Evolutionary conservation across 1,140 invertebrate genomes (phyloP).

Genomic region (Conopomorpha cramerella): DNA sequence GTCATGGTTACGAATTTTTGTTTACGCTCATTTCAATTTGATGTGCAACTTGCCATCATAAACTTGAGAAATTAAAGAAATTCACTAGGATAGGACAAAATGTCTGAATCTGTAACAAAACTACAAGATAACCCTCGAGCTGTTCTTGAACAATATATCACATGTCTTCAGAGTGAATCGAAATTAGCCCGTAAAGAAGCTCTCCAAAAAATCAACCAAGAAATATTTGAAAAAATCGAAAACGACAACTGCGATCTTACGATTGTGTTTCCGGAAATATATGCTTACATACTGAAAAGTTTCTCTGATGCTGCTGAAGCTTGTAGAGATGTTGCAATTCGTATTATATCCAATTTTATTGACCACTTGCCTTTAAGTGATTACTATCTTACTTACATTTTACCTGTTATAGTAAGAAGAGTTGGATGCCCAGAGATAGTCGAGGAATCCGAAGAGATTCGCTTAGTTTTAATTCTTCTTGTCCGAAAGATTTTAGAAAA

Average conservation of each 20-base stretch:
- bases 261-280: conserved; percentile 42
- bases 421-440: conserved; percentile 77
- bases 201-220: conserved; percentile 33
- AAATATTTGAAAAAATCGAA: conserved; percentile 33
- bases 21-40: no score
- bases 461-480: conserved; percentile 70
- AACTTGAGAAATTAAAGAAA: no score
- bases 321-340: conserved; percentile 33
- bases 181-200: conserved; percentile 35
- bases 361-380: conserved; percentile 58
- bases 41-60: no score
- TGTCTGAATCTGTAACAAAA: no score
- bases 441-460: conserved; percentile 86
- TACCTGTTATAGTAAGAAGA: conserved; percentile 75
- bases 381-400: conserved; percentile 74
- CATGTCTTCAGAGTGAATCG: conserved; percentile 39
- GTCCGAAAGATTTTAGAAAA: conserved; percentile 68
- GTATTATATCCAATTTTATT: conserved; percentile 41
- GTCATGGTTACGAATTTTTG: no score
- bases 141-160: conserved; percentile 29
- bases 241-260: conserved; percentile 33
- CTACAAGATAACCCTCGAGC: conserved; percentile 26
- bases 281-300: conserved; percentile 44
- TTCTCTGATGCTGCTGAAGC: conserved; percentile 45
- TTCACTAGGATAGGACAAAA: no score